These are phyloP conservation scores for Lonchura striata DNA, from an alignment of 2,113 vertebrate species.

Conservation along the genomic window DNA sequence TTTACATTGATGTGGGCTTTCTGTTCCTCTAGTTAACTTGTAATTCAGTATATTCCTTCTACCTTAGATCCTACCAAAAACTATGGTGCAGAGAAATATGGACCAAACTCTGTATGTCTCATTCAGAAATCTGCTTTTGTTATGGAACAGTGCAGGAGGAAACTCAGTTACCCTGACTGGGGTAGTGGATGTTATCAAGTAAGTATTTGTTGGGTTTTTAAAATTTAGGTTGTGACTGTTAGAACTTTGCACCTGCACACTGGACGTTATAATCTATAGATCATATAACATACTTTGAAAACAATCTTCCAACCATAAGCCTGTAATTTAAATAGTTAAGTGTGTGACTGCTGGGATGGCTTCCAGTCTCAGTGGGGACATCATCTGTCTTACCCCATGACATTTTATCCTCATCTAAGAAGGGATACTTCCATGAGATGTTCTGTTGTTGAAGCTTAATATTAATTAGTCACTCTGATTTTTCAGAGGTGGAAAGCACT, in stretches of 20 bases:
- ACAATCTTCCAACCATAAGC: neutral
- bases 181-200: constrained; percentile 97
- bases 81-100: constrained; percentile 93
- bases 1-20: neutral
- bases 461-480: neutral
- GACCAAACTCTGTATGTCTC: constrained; percentile 89
- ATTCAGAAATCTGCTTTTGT: constrained; percentile 92
- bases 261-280: neutral
- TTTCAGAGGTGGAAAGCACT: neutral
- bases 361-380: neutral
- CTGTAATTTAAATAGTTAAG: neutral
- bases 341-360: neutral
- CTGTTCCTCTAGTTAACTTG: neutral
- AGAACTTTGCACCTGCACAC: neutral
- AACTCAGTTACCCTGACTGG: constrained; percentile 94
- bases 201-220: neutral
- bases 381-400: neutral
- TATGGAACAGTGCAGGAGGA: constrained; percentile 91
- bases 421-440: neutral
- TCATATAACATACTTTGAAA: neutral
- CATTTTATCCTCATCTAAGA: neutral
- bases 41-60: neutral
- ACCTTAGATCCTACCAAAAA: constrained; percentile 87
- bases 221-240: neutral
- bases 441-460: neutral